Base-by-base conservation (phyloP, 2,113 vertebrate species). In the Alligator sinensis region DNA sequence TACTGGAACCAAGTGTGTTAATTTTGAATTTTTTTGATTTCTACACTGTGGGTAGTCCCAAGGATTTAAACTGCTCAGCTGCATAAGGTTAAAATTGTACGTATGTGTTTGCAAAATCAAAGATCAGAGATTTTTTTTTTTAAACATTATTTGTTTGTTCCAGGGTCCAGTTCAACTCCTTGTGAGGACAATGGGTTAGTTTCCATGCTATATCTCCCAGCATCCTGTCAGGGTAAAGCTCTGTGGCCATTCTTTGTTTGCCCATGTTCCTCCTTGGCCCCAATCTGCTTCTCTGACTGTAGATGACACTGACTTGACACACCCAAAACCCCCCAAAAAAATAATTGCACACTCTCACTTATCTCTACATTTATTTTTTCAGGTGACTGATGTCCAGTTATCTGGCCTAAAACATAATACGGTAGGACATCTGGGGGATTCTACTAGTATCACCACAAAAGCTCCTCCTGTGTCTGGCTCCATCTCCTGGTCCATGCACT, bases 281-380 rank as follows among this genome's bases (percentile, higher is more conserved):
- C 88, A 21, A 30, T 91, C 30, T 59, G 4, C 84, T 9, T 91
- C 89, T 89, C 1, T 0, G 27, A 80, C 91, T 59, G 77, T 22
- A 59, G 8, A 28, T 0, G 2, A 90, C 28, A 19, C 18, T 11
- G 58, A 83, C 55, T 34, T 24, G 21, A 83, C 90, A 72, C 72
- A 13, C 83, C 61, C 87, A 76, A 84, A 81, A 84, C 77, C 72
- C 11, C 83, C 61, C 87, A 70, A 84, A 81, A 84, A 80, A 70
- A 55, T 3, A 64, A 28, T 12, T 5, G 5, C 77, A 70, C 64
- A 27, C 77, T 83, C n/a, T 24, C 58, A 77, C 1, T 68, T 2
- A 55, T 81, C 88, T 80, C 62, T 88, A 27, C 61, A 1, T 87
- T 95, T 92, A 5, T 91, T 91, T 89, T 91, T 91, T 84, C 82